A percentile compares a stretch with the other conserved stretches of the same genome.
Evolutionary conservation across 2,888 invertebrate genomes (phyloP).

Genomic region (Orchestes rusci): DNA sequence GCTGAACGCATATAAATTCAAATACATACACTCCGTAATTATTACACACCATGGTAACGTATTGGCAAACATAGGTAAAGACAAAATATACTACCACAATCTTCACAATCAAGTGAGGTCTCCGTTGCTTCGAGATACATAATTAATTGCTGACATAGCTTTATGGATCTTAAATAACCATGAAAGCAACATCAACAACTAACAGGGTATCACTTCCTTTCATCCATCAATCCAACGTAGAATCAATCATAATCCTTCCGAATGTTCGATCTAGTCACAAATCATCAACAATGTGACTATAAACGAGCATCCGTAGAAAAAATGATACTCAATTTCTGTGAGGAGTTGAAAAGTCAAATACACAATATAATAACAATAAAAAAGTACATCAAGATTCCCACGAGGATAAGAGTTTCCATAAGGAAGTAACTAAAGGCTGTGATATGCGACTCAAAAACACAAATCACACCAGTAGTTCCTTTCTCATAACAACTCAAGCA

Average conservation of each 20-base stretch:
- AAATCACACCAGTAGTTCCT: conserved; percentile 42
- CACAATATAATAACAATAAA: no score
- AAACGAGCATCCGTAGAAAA: conserved; percentile 39
- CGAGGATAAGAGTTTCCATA: conserved; percentile 23
- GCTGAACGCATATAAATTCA: no score
- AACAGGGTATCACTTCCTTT: conserved; percentile 29
- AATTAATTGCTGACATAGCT: conserved; percentile 45
- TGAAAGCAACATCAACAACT: conserved; percentile 42
- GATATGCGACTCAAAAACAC: conserved; percentile 38
- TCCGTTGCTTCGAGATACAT: no score
- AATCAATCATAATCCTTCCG: conserved; percentile 37
- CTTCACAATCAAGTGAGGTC: no score
- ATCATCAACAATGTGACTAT: conserved; percentile 36
- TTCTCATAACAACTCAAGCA: conserved; percentile 32
- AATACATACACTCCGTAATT: no score
- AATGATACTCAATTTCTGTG: no score
- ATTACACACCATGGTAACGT: no score
- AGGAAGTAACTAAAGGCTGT: conserved; percentile 44
- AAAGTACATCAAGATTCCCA: no score
- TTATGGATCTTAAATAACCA: conserved; percentile 40
- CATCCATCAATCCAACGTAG: conserved; percentile 2
- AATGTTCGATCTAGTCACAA: conserved; percentile 46
- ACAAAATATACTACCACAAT: no score
- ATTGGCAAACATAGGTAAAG: no score
- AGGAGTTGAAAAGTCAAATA: no score